Conservation (phyloP, 2,797 vertebrate species). For the Mus spretus region DNA sequence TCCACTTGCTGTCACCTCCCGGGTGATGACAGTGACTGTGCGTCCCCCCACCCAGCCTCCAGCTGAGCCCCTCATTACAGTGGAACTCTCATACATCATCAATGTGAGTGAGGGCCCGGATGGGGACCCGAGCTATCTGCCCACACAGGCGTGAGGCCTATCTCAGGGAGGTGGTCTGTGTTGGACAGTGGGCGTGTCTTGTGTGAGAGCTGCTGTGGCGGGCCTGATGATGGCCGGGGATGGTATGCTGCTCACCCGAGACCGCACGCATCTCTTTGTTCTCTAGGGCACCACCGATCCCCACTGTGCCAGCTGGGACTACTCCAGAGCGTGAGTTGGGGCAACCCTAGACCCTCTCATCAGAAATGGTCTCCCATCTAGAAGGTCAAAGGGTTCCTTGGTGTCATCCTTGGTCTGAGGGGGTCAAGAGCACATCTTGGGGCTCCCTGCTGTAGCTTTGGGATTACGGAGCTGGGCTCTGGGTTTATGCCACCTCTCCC, state of each 20-base stretch:
- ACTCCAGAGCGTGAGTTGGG: slow-evolving; percentile 95
- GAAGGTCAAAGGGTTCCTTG: slow-evolving; percentile 10
- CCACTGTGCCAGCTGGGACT: slow-evolving; percentile 97
- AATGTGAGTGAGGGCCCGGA: slow-evolving; percentile 90
- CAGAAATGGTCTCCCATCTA: background rate
- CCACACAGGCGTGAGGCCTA: background rate
- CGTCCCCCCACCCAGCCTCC: slow-evolving; percentile 95
- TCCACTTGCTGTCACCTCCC: slow-evolving; percentile 95
- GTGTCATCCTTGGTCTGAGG: background rate
- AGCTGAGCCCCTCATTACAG: slow-evolving; percentile 94
- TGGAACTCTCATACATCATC: slow-evolving; percentile 95
- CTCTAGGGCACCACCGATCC: slow-evolving; percentile 96
- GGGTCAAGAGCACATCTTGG: background rate
- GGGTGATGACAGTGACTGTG: slow-evolving; percentile 96
- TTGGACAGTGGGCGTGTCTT: background rate
- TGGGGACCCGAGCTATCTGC: background rate
- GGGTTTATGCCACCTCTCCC: slow-evolving; percentile 55
- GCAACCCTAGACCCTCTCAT: background rate
- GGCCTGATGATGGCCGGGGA: background rate
- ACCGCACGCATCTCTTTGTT: slow-evolving; percentile 62
- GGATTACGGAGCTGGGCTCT: background rate
- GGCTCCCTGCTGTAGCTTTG: background rate
- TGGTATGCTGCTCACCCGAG: background rate
- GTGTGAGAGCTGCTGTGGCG: background rate
- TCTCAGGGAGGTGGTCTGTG: background rate